A percentile compares a stretch with the other conserved stretches of the same genome.
These are phyloP conservation scores for Entomobrya multifasciata DNA, from an alignment of 2,888 invertebrate species.

Conservation along the genomic window DNA sequence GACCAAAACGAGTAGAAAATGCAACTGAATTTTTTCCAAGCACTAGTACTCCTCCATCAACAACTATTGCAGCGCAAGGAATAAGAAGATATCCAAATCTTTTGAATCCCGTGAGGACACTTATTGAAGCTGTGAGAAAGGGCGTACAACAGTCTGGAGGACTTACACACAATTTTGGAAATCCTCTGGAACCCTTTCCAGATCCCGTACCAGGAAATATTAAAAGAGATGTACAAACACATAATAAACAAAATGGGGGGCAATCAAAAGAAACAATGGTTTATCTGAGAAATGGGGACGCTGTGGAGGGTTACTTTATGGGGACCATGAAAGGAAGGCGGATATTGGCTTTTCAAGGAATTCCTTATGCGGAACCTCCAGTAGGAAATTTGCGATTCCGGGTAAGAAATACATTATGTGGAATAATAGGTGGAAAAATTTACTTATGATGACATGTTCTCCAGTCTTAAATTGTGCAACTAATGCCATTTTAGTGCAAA, in stretches of 20 bases:
- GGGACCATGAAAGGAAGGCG: conserved; percentile 72
- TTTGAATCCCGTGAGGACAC: conserved; percentile 29
- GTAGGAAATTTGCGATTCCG: conserved; percentile 62
- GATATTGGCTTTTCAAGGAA: conserved; percentile 72
- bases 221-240: conserved; percentile 37
- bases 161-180: conserved; percentile 53
- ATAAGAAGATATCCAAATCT: conserved; percentile 31
- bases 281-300: conserved; percentile 69
- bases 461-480: too few relatives aligned
- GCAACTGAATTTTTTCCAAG: conserved; percentile 2
- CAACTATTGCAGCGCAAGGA: not conserved
- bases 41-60: not conserved
- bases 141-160: conserved; percentile 35
- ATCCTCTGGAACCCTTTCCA: conserved; percentile 29
- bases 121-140: conserved; percentile 33
- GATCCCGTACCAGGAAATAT: not conserved
- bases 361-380: conserved; percentile 72
- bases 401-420: conserved; percentile 36
- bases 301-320: conserved; percentile 74
- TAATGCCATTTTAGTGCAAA: too few relatives aligned
- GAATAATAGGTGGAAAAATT: not conserved
- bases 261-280: conserved; percentile 65
- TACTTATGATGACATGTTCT: too few relatives aligned
- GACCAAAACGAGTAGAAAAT: conserved; percentile 30
- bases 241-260: not conserved